These are phyloP conservation scores for Philonicus albiceps DNA, from an alignment of 2,888 invertebrate species.

Conservation along the genomic window DNA sequence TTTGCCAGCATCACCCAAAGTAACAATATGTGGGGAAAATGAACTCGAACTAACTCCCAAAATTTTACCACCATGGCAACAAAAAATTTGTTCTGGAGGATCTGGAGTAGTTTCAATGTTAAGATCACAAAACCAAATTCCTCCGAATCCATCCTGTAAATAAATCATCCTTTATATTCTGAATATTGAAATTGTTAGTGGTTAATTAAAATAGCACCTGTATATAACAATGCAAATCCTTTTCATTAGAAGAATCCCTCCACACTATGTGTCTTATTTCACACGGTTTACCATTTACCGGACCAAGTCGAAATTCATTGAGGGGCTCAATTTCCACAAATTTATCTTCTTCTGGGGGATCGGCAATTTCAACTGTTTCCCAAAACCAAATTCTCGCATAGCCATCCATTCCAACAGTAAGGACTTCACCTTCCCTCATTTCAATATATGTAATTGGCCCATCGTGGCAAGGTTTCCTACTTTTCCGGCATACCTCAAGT, in stretches of 20 bases:
- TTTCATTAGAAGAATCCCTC: slow-evolving; percentile 61
- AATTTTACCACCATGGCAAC: slow-evolving; percentile 80
- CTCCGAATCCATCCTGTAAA: slow-evolving; percentile 68
- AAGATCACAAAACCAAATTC: slow-evolving; percentile 76
- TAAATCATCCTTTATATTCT: neutral
- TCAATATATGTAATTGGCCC: slow-evolving; percentile 69
- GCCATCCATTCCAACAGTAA: slow-evolving; percentile 73
- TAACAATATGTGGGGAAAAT: slow-evolving; percentile 73
- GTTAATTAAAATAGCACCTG: slow-evolving; percentile 66
- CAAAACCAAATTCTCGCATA: slow-evolving; percentile 88
- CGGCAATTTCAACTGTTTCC: slow-evolving; percentile 88
- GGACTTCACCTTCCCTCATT: slow-evolving; percentile 58
- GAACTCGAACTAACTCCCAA: slow-evolving; percentile 75
- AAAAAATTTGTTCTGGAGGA: slow-evolving; percentile 66
- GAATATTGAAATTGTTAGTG: slow-evolving; percentile 48
- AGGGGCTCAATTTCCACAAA: slow-evolving; percentile 86
- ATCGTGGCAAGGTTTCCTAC: slow-evolving; percentile 76
- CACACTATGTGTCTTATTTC: slow-evolving; percentile 59
- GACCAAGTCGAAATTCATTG: slow-evolving; percentile 76
- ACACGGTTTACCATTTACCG: slow-evolving; percentile 51
- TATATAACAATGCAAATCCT: slow-evolving; percentile 71
- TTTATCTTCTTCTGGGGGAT: slow-evolving; percentile 81
- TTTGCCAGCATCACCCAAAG: slow-evolving; percentile 77
- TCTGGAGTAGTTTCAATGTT: slow-evolving; percentile 65
- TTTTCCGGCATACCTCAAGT: slow-evolving; percentile 78